Conservation (phyloP, 2,797 vertebrate genomes). For the Helostoma temminkii region DNA sequence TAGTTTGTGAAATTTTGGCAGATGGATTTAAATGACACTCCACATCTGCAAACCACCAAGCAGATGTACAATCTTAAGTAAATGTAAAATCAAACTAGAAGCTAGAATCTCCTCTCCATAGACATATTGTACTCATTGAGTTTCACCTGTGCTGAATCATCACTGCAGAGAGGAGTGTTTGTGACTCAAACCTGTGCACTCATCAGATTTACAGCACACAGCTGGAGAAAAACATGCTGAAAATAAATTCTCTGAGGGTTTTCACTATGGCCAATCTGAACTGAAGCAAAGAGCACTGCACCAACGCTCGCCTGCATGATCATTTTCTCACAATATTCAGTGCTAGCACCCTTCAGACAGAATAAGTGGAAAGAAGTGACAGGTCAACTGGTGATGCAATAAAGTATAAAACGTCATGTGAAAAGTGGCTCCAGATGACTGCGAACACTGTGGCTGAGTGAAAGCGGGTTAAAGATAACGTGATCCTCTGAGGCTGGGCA, state of each 20-base stretch:
- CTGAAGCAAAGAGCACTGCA: neutral
- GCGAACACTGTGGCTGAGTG: constrained; percentile 20
- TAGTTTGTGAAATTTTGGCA: constrained; percentile 18
- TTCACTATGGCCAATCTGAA: neutral
- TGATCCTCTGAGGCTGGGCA: neutral
- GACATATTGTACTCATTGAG: neutral
- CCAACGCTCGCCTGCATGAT: neutral
- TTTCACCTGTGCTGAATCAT: neutral
- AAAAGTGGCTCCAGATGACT: constrained; percentile 16
- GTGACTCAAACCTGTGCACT: neutral
- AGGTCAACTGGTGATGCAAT: neutral
- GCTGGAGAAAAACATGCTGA: neutral
- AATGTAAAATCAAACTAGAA: neutral
- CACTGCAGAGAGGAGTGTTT: neutral
- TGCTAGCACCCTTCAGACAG: constrained; percentile 23
- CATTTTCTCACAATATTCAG: constrained; percentile 2
- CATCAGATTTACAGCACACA: neutral
- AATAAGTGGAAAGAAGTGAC: constrained; percentile 24
- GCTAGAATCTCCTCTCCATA: neutral
- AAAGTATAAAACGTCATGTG: constrained; percentile 31
- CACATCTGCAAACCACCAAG: constrained; percentile 1
- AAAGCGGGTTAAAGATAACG: constrained; percentile 45
- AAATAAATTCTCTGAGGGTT: neutral
- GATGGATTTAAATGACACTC: neutral
- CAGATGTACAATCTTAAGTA: constrained; percentile 12